Conservation (phyloP, 2,797 vertebrate genomes). For the Sebastes nivosus region DNA sequence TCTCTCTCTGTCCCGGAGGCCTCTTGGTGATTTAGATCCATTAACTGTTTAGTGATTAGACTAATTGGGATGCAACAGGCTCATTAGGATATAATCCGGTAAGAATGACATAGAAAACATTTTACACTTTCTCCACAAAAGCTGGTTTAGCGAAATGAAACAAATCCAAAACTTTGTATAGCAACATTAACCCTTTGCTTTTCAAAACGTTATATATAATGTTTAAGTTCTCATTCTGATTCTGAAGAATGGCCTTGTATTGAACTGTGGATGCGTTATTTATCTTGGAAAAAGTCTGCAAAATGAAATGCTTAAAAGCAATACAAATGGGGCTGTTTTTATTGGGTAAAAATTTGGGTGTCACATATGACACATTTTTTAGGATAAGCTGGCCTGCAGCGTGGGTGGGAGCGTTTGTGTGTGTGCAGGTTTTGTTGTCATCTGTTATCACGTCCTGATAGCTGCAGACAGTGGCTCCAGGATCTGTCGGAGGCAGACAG, state of each 20-base stretch:
- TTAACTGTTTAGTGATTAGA: conserved; percentile 33
- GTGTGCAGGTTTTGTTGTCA: conserved; percentile 79
- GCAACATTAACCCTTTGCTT: not conserved
- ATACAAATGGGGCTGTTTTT: not conserved
- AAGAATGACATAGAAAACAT: conserved; percentile 15
- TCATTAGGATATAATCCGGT: conserved; percentile 21
- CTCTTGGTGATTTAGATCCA: conserved; percentile 29
- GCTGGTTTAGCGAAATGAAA: not conserved
- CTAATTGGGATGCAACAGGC: not conserved
- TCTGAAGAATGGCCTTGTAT: not conserved
- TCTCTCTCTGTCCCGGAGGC: not conserved
- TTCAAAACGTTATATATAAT: not conserved
- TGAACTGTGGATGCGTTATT: not conserved
- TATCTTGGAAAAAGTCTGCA: not conserved
- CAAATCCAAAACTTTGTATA: not conserved
- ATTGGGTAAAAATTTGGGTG: conserved; percentile 23
- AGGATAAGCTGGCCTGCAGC: conserved; percentile 60
- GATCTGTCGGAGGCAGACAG: conserved; percentile 80
- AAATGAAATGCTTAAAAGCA: not conserved
- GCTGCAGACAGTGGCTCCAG: conserved; percentile 80
- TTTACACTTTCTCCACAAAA: conserved; percentile 18
- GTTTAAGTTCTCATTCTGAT: not conserved
- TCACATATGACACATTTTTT: conserved; percentile 47
- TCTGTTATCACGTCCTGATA: conserved; percentile 86
- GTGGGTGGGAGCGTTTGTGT: conserved; percentile 67